Conservation (phyloP, 2,113 vertebrate species). For the Ceyx cyanopectus region DNA sequence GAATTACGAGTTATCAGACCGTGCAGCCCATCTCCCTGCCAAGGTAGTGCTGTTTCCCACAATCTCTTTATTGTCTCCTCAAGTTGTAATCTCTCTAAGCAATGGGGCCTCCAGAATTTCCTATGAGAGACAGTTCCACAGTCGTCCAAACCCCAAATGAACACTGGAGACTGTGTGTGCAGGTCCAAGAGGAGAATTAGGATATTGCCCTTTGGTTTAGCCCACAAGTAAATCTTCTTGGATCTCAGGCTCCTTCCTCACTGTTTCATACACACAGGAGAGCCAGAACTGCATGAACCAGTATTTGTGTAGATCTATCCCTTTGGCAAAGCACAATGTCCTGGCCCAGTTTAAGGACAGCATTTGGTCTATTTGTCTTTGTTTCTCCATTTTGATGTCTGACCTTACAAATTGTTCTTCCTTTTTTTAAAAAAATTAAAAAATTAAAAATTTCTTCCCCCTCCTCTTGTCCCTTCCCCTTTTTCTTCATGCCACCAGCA, state of each 20-base stretch:
- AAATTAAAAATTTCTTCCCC: not conserved
- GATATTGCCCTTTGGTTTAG: not conserved
- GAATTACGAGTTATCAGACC: not conserved
- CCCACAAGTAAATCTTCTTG: not conserved
- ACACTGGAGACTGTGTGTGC: not conserved
- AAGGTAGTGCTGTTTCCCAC: not conserved
- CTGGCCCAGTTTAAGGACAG: not conserved
- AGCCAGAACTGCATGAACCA: constrained; percentile 6
- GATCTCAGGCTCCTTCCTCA: not conserved
- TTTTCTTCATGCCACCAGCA: constrained; percentile 44
- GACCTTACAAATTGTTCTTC: constrained; percentile 18
- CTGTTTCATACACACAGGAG: not conserved
- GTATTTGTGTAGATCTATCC: not conserved
- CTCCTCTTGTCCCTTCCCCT: not conserved
- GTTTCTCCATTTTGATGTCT: constrained; percentile 12
- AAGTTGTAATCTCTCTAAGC: not conserved
- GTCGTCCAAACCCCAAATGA: not conserved
- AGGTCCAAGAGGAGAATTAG: not conserved
- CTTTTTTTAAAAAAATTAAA: not conserved
- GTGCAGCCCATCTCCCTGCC: not conserved
- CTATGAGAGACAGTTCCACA: not conserved
- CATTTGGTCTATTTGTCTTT: not conserved
- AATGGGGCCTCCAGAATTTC: not conserved
- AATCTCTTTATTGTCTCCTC: not conserved
- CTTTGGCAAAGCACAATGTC: not conserved